phyloP scores from a whole-genome alignment of 2,113 vertebrate genomes.

The Polypterus senegalus region DNA sequence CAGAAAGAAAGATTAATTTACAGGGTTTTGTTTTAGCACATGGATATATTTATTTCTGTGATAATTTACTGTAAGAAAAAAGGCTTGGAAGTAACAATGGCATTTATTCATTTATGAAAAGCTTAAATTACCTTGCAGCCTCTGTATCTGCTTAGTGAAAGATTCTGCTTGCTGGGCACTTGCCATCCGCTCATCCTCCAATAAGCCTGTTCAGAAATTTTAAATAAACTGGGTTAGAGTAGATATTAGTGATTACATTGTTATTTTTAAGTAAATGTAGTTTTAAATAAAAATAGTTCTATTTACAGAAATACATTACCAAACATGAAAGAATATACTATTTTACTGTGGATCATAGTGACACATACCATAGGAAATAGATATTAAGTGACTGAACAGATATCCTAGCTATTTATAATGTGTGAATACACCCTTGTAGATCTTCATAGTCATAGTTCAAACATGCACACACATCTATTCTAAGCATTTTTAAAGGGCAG shows the following conservation, averaged over 20 bases:
- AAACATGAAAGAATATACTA: neutral
- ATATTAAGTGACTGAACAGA: no score
- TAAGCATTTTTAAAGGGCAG: no score
- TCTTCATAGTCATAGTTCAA: no score
- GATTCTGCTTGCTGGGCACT: constrained; percentile 66
- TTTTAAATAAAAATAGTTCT: neutral
- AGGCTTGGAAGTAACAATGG: no score
- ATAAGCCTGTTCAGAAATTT: constrained; percentile 41
- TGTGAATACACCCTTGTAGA: no score
- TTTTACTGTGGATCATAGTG: neutral
- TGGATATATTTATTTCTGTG: no score
- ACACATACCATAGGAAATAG: neutral
- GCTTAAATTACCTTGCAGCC: constrained; percentile 45
- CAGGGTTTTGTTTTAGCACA: no score
- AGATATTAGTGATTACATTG: neutral
- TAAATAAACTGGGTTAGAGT: neutral
- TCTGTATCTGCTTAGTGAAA: constrained; percentile 64
- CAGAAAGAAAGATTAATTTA: no score
- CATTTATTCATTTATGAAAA: neutral
- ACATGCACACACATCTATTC: no score
- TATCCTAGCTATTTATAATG: no score
- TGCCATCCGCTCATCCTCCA: constrained; percentile 72
- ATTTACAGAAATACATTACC: no score
- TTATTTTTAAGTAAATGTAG: neutral
- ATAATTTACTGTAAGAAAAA: no score